A percentile compares a stretch with the other conserved stretches of the same genome.
Conservation (phyloP, 2,888 invertebrate genomes). For the Tenthredo livida region DNA sequence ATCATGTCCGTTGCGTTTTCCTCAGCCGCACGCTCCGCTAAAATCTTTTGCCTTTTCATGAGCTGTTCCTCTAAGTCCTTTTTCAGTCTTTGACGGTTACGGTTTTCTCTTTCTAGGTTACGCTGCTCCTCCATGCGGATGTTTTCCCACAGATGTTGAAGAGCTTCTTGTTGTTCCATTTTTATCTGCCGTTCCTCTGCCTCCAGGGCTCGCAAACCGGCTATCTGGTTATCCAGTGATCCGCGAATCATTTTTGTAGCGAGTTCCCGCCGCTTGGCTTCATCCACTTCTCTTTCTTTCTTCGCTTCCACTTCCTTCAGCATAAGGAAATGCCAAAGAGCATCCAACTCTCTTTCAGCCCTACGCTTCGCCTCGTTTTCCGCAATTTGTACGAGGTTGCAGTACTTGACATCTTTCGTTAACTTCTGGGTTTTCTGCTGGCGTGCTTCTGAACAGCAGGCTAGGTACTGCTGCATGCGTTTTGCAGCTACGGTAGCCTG, state of each 20-base stretch:
- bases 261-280: conserved; percentile 57
- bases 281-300: conserved; percentile 61
- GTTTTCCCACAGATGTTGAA: conserved; percentile 62
- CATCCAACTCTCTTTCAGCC: conserved; percentile 81
- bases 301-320: conserved; percentile 81
- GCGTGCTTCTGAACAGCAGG: conserved; percentile 78
- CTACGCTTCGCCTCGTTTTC: conserved; percentile 81
- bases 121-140: conserved; percentile 63
- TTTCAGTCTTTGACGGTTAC: conserved; percentile 63
- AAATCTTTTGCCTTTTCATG: conserved; percentile 59
- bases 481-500: conserved; percentile 78
- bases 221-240: conserved; percentile 67
- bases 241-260: conserved; percentile 54
- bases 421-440: conserved; percentile 78
- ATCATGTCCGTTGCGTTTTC: conserved; percentile 64
- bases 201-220: conserved; percentile 63
- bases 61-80: conserved; percentile 70
- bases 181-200: conserved; percentile 62
- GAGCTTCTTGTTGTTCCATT: conserved; percentile 65
- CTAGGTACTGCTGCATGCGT: conserved; percentile 77
- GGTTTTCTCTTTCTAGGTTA: conserved; percentile 61
- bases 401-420: conserved; percentile 79
- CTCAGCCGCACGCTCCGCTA: conserved; percentile 64
- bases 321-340: conserved; percentile 82
- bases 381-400: conserved; percentile 82